Percentiles rank a stretch among this genome's conserved stretches.
phyloP scores from a whole-genome alignment of 2,113 vertebrate genomes.

The Semnornis frantzii region DNA sequence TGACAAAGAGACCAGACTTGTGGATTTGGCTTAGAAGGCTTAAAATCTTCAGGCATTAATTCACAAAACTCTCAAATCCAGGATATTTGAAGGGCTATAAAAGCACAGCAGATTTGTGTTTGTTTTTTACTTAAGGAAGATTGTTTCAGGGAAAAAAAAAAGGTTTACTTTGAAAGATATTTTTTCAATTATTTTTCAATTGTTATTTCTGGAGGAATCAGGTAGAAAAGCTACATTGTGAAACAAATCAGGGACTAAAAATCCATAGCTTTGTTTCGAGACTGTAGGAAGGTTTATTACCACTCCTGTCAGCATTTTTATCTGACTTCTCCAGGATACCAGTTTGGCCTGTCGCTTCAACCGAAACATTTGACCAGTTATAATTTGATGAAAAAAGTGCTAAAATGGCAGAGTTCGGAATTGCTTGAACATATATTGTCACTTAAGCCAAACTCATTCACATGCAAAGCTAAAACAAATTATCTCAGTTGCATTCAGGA shows the following conservation, averaged over 20 bases:
- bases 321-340: not conserved
- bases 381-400: not conserved
- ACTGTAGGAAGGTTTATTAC: not conserved
- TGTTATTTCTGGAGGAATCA: slow-evolving; percentile 4
- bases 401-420: slow-evolving; percentile 26
- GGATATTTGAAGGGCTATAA: not conserved
- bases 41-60: slow-evolving; percentile 44
- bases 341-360: not conserved
- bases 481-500: not conserved
- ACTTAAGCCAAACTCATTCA: slow-evolving; percentile 2
- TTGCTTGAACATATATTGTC: not conserved
- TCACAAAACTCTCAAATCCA: slow-evolving; percentile 28
- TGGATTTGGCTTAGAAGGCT: slow-evolving; percentile 32
- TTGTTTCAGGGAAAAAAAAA: not conserved
- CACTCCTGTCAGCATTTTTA: not conserved
- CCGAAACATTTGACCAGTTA: not conserved
- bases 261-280: not conserved
- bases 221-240: not conserved
- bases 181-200: not conserved
- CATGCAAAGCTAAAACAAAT: slow-evolving; percentile 12
- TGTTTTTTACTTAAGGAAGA: slow-evolving; percentile 6
- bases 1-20: not conserved
- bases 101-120: not conserved
- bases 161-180: not conserved
- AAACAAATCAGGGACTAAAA: slow-evolving; percentile 7